Conservation (phyloP, 1,140 invertebrate species). For the Epicauta chinensis region DNA sequence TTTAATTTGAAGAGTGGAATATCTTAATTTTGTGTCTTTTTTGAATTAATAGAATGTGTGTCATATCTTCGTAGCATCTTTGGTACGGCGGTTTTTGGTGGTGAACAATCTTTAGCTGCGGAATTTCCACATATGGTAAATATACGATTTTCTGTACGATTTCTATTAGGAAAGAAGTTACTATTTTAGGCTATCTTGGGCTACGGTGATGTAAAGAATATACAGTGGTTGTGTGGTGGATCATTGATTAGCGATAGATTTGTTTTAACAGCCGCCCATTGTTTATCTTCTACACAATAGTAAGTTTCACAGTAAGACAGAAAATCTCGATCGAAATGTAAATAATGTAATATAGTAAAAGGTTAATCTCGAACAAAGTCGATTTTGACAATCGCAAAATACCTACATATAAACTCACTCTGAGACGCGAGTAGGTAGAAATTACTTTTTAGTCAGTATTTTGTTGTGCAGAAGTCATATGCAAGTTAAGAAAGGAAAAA, state of each 20-base stretch:
- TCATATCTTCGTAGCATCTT: neutral
- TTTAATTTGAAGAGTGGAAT: neutral
- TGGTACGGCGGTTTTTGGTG: conserved; percentile 4
- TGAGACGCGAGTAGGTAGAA: too few species aligned
- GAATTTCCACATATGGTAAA: conserved; percentile 21
- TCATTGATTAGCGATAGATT: conserved; percentile 21
- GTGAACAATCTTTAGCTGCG: conserved; percentile 2
- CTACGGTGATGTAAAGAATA: conserved; percentile 14
- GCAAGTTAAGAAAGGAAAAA: too few species aligned
- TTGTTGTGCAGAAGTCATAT: too few species aligned
- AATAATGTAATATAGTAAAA: too few species aligned
- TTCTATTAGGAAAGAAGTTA: neutral
- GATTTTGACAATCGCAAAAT: too few species aligned
- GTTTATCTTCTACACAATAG: conserved; percentile 18
- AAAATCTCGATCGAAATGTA: too few species aligned
- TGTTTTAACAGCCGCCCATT: conserved; percentile 27
- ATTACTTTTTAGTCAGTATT: too few species aligned
- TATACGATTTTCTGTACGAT: neutral
- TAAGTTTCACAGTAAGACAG: too few species aligned
- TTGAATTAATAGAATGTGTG: conserved; percentile 4
- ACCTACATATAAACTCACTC: too few species aligned
- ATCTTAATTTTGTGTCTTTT: neutral
- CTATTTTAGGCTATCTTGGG: conserved; percentile 22
- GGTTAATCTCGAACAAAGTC: too few species aligned
- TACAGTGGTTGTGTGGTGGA: conserved; percentile 36